These are phyloP conservation scores for Parauchenoglanis ngamensis DNA, from an alignment of 2,797 vertebrate species.

Conservation along the genomic window DNA sequence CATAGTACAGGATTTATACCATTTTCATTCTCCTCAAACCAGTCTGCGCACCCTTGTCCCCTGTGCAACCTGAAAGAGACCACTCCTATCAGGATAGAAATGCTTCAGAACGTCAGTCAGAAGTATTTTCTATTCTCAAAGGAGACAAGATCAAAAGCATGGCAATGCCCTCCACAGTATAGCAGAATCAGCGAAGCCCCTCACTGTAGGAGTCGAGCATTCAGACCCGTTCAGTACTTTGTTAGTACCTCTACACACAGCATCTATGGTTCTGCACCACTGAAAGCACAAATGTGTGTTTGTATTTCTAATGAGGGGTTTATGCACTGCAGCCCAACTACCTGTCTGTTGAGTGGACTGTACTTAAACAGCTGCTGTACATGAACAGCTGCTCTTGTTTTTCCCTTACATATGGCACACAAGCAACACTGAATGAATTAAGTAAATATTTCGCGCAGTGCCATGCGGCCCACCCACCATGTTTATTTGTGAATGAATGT, in stretches of 20 bases:
- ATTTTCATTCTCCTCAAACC: background rate
- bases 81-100: background rate
- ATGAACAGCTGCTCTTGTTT: background rate
- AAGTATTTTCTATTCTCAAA: background rate
- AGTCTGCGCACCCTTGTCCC: background rate
- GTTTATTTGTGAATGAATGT: background rate
- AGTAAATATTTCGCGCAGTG: background rate
- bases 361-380: background rate
- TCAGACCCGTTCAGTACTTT: background rate
- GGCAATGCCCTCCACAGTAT: background rate
- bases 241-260: background rate
- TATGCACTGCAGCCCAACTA: background rate
- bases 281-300: background rate
- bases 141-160: background rate
- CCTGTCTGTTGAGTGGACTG: background rate
- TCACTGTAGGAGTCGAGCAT: too few species aligned
- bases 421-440: background rate
- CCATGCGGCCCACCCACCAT: background rate
- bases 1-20: background rate
- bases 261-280: background rate
- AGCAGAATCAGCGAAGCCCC: background rate
- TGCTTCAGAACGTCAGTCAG: background rate
- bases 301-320: background rate
- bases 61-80: background rate
- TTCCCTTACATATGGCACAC: background rate